Evolutionary conservation across 2,888 invertebrate species (phyloP), one percentile per base, ranked within the genome.

Genomic region (Quadriops clusia): DNA sequence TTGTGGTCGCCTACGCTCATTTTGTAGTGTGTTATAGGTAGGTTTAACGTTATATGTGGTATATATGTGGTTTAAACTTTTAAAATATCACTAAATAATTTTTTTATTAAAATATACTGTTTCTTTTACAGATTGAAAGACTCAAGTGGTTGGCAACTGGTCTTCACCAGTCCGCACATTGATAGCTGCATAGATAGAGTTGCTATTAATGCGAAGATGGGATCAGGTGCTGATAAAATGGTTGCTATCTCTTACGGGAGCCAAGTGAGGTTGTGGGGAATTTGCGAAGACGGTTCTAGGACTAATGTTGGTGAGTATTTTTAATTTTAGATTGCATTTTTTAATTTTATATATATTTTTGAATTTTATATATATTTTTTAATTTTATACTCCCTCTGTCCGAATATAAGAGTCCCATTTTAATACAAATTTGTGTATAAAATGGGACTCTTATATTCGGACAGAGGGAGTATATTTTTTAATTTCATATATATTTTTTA

Each of bases 1-100:
- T 98, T 40, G 90, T 87, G 12, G 91, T 93, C 12, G 94, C 93
- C 1, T 95, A 94, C 60, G 83, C 90, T 33, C 90, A 95, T 63
- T 93, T 90, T 63, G 86, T 95, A 12, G 85, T 87, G 35, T 91
- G 94, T 53, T 97, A 91, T 59, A 77, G 83, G 84, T 85, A 63
- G 53, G 51, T 37, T 28, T 32, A 17, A 15, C 27, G 9, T 27
- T 12, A 28, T 25, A 11, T 17, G 4, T 18, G 12, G 7, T 23
- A 25, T 11, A 17, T 11, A 16, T 23, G 17, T 10, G 7, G 8
- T 5, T 28, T 3, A 23, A 6, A 28, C n/a, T n/a, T n/a, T n/a
- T n/a, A 9, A 26, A 8, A 26, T 26, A 12, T 23, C 5, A 9
- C 6, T 23, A 6, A 7, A 23, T 7, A 9, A 6, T 7, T 9